Conservation (phyloP, 2,888 invertebrate genomes). For the Drosophila greeni region DNA sequence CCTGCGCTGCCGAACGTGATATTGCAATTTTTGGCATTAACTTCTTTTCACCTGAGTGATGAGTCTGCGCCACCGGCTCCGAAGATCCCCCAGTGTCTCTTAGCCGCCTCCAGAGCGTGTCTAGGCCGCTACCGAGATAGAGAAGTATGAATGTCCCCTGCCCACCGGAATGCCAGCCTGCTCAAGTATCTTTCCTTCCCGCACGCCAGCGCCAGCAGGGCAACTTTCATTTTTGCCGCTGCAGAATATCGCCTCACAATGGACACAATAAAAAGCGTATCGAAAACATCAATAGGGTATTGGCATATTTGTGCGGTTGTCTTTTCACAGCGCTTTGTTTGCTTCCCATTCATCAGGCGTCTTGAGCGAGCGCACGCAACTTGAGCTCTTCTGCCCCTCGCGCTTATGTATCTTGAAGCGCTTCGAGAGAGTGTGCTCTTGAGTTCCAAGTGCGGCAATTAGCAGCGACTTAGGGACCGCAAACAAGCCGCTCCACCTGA, state of each 20-base stretch:
- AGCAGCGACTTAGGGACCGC: conserved; percentile 35
- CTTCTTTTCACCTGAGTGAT: conserved; percentile 53
- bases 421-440: conserved; percentile 47
- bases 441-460: conserved; percentile 59
- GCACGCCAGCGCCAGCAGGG: conserved; percentile 36
- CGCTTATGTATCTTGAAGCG: conserved; percentile 61
- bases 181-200: conserved; percentile 24
- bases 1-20: conserved; percentile 57
- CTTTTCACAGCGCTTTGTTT: conserved; percentile 57
- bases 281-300: conserved; percentile 59
- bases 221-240: conserved; percentile 69
- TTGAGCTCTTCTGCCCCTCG: conserved; percentile 44
- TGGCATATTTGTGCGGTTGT: conserved; percentile 47
- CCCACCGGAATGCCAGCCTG: conserved; percentile 19
- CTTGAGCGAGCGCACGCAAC: conserved; percentile 25
- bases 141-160: conserved; percentile 39
- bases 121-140: conserved; percentile 17
- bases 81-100: conserved; percentile 6
- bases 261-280: conserved; percentile 56
- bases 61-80: conserved; percentile 14
- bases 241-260: conserved; percentile 61
- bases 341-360: conserved; percentile 32
- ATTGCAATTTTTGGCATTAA: conserved; percentile 66
- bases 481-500: conserved; percentile 24
- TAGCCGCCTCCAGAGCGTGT: conserved; percentile 9